phyloP scores from a whole-genome alignment of 2,888 invertebrate species.

The Celastrina argiolus region DNA sequence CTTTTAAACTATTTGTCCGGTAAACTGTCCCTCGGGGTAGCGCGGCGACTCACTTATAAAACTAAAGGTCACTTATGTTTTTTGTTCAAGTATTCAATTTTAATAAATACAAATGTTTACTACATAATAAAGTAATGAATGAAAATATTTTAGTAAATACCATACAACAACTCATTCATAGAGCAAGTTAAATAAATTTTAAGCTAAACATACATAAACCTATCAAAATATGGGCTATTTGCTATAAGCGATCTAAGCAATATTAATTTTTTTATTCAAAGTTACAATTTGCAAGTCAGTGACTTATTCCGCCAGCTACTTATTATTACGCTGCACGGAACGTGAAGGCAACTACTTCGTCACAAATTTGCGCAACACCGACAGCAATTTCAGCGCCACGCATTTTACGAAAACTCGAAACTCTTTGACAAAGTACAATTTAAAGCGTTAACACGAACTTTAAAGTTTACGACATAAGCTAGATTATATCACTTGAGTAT shows the following conservation, averaged over 20 bases:
- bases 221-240: too few species aligned
- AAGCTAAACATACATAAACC: too few species aligned
- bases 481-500: not conserved
- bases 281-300: not conserved
- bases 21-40: not conserved
- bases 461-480: not conserved
- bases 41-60: not conserved
- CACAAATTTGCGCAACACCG: not conserved
- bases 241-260: too few species aligned
- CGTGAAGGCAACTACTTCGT: not conserved
- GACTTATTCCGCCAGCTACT: not conserved
- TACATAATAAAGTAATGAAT: not conserved
- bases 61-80: not conserved
- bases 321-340: not conserved
- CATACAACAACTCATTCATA: too few species aligned
- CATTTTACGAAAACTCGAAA: not conserved
- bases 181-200: too few species aligned
- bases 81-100: not conserved
- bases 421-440: constrained; percentile 8
- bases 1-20: constrained; percentile 4
- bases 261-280: too few species aligned
- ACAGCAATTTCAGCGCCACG: not conserved
- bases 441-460: not conserved
- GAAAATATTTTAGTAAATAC: too few species aligned
- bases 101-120: not conserved